Evolutionary conservation across 2,113 vertebrate species (phyloP).

Genomic region (Oxyruncus cristatus): DNA sequence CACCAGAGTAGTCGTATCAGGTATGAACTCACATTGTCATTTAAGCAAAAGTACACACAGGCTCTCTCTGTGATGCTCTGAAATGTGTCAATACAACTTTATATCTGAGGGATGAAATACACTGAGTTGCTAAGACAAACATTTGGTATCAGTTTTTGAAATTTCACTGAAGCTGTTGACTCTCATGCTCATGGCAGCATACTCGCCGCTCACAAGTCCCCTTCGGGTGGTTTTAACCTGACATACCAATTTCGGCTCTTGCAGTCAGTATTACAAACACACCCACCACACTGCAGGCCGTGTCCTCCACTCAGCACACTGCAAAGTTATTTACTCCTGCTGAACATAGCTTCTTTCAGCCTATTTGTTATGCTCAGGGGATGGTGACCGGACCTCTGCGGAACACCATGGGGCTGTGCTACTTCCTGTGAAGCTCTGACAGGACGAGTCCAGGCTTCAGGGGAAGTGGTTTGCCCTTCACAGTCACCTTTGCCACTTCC

Average conservation of each 20-base stretch:
- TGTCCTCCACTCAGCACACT: background rate
- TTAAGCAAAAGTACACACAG: background rate
- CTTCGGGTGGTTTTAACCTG: background rate
- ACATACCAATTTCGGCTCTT: background rate
- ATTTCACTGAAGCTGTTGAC: background rate
- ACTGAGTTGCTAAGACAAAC: background rate
- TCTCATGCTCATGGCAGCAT: rapidly evolving
- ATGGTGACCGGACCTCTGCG: background rate
- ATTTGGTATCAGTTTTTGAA: background rate
- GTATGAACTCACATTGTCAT: background rate
- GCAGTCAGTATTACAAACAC: background rate
- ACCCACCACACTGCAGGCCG: background rate
- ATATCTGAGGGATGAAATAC: background rate
- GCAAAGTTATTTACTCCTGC: background rate
- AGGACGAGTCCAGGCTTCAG: background rate
- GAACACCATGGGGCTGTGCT: rapidly evolving
- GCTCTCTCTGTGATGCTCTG: background rate
- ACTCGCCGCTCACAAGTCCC: background rate
- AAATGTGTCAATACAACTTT: background rate
- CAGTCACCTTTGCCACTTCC: background rate
- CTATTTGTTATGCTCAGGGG: background rate
- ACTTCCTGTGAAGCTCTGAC: background rate
- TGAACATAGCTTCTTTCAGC: rapidly evolving
- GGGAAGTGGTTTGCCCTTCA: background rate
- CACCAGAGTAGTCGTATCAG: background rate